Base-by-base conservation (phyloP, 2,888 invertebrate genomes). In the Xylophagus ater region DNA sequence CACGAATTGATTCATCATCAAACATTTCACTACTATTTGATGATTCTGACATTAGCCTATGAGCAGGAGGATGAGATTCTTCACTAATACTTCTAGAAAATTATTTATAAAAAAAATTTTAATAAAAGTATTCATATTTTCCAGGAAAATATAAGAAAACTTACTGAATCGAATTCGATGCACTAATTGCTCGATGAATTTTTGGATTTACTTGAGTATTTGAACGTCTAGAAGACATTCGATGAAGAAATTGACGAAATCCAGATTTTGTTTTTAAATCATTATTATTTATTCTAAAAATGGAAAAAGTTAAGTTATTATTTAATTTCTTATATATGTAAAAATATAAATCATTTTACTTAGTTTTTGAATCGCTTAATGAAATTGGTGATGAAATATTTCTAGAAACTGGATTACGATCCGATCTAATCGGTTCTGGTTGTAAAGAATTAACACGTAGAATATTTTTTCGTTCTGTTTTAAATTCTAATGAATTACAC, bases 371-470 rank as follows among this genome's bases (percentile, higher is more conserved):
- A 25, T 29, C 47, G 41, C 42, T 51, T 31, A 57, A 51, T n/a
- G 56, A 54, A 5, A 63, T 66, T 2, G 71, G 71, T 7, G 70
- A 69, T 9, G 71, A 71, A 18, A 55, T 62, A 50, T 71, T 71
- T 18, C 70, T 59, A 12, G 63, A 54, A 26, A 73, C 65, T 2
- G 65, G 61, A 26, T 60, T 57, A 42, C 68, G 65, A 40, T 52
- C 55, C 13, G 20, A 29, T 41, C 38, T 34, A 10, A 35, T 42
- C 26, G 42, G 47, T 26, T 45, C 50, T 46, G 60, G 55, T 42
- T 64, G 62, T 54, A 65, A 56, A 2, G 65, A 64, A 32, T 58
- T 60, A 0, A 56, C 54, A 4, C 63, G 56, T 10, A 52, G 42
- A 20, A 51, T 44, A 46, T 44, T 36, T 24, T 48, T 46, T 13